Conservation (phyloP, 2,888 invertebrate genomes). For the Cylindroiulus punctatus region DNA sequence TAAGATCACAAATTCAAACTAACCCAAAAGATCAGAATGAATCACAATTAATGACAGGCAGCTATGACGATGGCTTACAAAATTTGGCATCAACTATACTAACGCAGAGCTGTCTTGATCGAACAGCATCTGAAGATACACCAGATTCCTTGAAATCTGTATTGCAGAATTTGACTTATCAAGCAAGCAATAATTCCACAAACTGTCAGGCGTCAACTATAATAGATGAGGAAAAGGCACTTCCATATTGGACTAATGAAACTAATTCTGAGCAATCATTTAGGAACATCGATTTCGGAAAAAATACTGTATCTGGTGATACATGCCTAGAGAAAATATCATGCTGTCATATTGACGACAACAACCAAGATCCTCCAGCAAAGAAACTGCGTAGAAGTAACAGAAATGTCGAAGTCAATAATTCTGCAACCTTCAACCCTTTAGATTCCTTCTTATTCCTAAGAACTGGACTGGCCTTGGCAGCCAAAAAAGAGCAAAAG, state of each 20-base stretch:
- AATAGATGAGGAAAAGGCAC: neutral
- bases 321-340: neutral
- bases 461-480: neutral
- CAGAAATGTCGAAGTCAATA: neutral
- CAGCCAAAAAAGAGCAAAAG: neutral
- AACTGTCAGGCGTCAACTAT: neutral
- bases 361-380: neutral
- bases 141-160: neutral
- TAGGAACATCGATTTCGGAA: neutral
- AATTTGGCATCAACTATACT: neutral
- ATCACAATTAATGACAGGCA: neutral
- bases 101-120: neutral
- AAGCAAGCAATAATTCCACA: neutral
- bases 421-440: neutral
- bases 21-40: neutral
- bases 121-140: neutral
- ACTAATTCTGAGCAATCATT: neutral
- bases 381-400: slow-evolving; percentile 1
- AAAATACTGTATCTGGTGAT: neutral
- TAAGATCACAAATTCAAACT: neutral
- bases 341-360: neutral
- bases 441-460: neutral
- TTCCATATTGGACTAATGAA: neutral
- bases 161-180: neutral
- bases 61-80: neutral